Evolutionary conservation across 2,888 invertebrate species (phyloP), one percentile per base, ranked within the genome.

Genomic region (Marronus borbonicus): DNA sequence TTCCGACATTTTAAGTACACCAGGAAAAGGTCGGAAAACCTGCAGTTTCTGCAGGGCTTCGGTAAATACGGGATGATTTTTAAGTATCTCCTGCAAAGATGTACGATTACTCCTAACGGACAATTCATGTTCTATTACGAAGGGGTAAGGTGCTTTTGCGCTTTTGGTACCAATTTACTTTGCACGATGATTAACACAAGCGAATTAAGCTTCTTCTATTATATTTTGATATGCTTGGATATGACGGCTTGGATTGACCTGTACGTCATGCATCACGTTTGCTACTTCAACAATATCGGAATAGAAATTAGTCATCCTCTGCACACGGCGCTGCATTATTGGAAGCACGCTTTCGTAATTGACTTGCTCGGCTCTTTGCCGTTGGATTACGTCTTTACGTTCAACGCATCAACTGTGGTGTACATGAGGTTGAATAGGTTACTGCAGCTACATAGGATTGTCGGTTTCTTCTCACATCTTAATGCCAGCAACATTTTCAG

Each of bases 281-380:
- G 81, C 39, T 84, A 82, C 60, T 85, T 82, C 76, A 82, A 84
- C 66, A 52, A 79, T 20, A 64, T 79, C 1, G 81, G 82, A 4
- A 69, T 84, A 7, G 81, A 84, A 76, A 80, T 85, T 3, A 80
- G 79, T 17, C 84, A 85, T 78, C 84, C 85, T 2, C 75, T 83
- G 58, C 72, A 76, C n/a, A 84, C 83, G 3, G 81, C 82, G 0
- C 50, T 75, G 7, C 64, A 84, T 77, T 85, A 84, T 78, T 83
- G 83, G 81, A 81, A 77, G 20, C 80, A 82, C 31, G 79, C 80
- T 17, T 84, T 85, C 28, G 20, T 83, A 5, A 49, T 82, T 2
- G 85, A 85, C 72, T 50, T 85, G 1, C 44, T 84, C 5, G 82
- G 81, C 8, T 78, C 80, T 1, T 12, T 84, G 20, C 85, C 85